phyloP scores from a whole-genome alignment of 2,888 invertebrate genomes.

The Carpatolechia fugitivella region DNA sequence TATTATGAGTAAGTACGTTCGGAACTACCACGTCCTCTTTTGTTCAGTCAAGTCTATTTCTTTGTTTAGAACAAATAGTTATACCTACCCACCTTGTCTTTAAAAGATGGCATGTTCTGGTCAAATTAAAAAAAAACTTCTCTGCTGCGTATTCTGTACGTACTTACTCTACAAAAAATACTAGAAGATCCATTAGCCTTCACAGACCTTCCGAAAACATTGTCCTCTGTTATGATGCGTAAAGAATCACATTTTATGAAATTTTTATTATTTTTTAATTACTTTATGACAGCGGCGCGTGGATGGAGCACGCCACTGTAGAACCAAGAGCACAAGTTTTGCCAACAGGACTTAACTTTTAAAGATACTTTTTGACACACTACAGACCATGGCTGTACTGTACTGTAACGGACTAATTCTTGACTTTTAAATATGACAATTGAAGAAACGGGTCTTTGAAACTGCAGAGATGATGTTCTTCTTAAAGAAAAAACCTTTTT shows the following conservation, averaged over 20 bases:
- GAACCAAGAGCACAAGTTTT: slow-evolving; percentile 9
- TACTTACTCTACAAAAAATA: slow-evolving; percentile 33
- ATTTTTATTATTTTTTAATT: slow-evolving; percentile 46
- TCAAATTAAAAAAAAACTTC: too few relatives aligned
- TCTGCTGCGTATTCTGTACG: too few relatives aligned
- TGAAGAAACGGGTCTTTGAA: neutral
- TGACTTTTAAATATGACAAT: slow-evolving; percentile 33
- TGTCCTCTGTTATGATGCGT: slow-evolving; percentile 48
- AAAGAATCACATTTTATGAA: slow-evolving; percentile 57
- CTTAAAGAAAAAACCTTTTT: too few relatives aligned
- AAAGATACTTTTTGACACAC: neutral
- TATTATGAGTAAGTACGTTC: too few relatives aligned
- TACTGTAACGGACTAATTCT: slow-evolving; percentile 24
- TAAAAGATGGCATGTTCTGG: too few relatives aligned
- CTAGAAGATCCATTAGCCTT: slow-evolving; percentile 36
- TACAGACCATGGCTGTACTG: slow-evolving; percentile 13
- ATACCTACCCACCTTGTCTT: too few relatives aligned
- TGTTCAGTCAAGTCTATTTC: too few relatives aligned
- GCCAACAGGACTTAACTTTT: neutral
- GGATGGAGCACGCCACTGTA: slow-evolving; percentile 20
- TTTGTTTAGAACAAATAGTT: too few relatives aligned
- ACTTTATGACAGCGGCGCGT: slow-evolving; percentile 23
- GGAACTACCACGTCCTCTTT: too few relatives aligned
- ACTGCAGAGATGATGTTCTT: neutral
- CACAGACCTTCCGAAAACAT: slow-evolving; percentile 61